A percentile compares a stretch with the other conserved stretches of the same genome.
Conservation (phyloP, 2,888 invertebrate genomes). For the Lasius fuliginosus region DNA sequence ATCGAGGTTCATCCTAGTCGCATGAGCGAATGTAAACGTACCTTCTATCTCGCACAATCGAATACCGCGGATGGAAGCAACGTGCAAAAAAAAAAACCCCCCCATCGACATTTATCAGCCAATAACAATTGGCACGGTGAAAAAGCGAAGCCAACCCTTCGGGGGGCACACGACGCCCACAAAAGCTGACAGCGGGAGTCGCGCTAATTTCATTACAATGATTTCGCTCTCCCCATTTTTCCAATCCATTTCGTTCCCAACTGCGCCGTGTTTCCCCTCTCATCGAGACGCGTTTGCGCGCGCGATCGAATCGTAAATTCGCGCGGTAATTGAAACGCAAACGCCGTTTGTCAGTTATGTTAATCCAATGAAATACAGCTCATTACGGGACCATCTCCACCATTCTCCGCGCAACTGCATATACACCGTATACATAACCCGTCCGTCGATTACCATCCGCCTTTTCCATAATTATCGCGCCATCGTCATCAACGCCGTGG, state of each 20-base stretch:
- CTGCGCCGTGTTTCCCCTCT: background rate
- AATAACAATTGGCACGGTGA: constrained; percentile 55
- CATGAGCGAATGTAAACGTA: constrained; percentile 3
- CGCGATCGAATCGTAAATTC: constrained; percentile 77
- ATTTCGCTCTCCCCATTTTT: constrained; percentile 72
- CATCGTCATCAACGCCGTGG: constrained; percentile 18
- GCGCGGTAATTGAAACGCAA: constrained; percentile 80
- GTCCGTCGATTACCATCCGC: constrained; percentile 13
- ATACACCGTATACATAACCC: background rate
- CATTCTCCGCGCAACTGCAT: constrained; percentile 25
- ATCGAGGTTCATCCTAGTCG: background rate
- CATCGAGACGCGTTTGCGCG: constrained; percentile 65
- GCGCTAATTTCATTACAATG: constrained; percentile 73
- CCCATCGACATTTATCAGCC: constrained; percentile 56
- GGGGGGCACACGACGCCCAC: constrained; percentile 46
- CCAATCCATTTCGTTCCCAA: constrained; percentile 67
- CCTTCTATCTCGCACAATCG: background rate
- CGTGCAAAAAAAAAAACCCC: constrained; percentile 18
- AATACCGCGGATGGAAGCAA: constrained; percentile 29
- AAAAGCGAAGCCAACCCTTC: constrained; percentile 52
- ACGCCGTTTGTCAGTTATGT: constrained; percentile 76
- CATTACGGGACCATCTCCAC: constrained; percentile 58
- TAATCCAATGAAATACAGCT: constrained; percentile 79
- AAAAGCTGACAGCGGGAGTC: constrained; percentile 59
- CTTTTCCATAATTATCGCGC: constrained; percentile 48